Base-by-base conservation (phyloP, 2,888 invertebrate genomes). In the Cyaniris semiargus region DNA sequence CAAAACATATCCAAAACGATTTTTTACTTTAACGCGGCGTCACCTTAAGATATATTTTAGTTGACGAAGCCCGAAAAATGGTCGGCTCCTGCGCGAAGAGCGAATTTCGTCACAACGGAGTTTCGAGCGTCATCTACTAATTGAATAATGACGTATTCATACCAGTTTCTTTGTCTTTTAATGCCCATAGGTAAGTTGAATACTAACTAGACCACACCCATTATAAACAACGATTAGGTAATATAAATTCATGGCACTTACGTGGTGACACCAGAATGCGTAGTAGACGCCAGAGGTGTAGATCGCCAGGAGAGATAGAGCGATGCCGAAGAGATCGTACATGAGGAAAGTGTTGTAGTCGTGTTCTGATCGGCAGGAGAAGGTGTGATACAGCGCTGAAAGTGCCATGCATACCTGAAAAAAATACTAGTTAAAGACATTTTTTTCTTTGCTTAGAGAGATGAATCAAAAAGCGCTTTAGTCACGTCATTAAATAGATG, bases 231-330 rank as follows among this genome's bases (percentile, higher is more conserved):
- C 21, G 13, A 60, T 38, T 53, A 34, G 38, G 13, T 23, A 76
- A 66, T 76, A 44, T 58, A 72, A 74, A 74, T 58, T 48, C 74
- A 34, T 48, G 70, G 21, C 70, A 94, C 95, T 95, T 94, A 98
- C 98, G 92, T 96, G 95, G 88, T 98, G 96, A 90, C 99, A 99
- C 97, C 98, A 98, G 91, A 98, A 99, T 15, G 98, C 98, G 88
- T 98, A 98, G 90, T 99, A 98, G 81, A 99, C 97, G 77, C 98
- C 99, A 38, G 98, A 98, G 80, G 98, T 96, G 90, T 99, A 99
- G 87, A 99, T 98, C 77, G 98, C 98, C 76, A 99, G 95, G 81
- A 99, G 94, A 56, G 98, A 98, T 76, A 98, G 94, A 18, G 98
- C 98, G 80, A 99, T 98, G 23, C 99, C 99, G 84, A 98, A 97